Evolutionary conservation across 2,797 vertebrate species (phyloP), one percentile per base, ranked within the genome.

Genomic region (Sebastes diploproa): DNA sequence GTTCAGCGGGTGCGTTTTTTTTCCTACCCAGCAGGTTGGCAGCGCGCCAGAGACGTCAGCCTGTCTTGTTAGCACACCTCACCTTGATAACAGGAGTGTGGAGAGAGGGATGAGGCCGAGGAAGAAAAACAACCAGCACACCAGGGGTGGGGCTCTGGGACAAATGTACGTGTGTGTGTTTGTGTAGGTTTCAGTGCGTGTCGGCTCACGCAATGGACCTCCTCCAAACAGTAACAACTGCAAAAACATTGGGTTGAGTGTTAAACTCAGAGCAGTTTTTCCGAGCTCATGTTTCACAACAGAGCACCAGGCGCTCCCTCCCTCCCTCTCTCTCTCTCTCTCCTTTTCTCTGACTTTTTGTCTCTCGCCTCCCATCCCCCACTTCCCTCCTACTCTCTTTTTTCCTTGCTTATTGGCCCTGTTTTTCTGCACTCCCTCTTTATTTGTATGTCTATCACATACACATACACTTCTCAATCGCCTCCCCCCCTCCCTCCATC

Each of bases 231-330:
- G 91, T 90, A 94, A 94, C 93, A 95, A 94, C 90, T 95, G 90
- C 88, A 93, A 94, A 94, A 93, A 95, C 93, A 93, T 90, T 82
- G 90, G 80, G 84, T 65, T 80, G 90, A 92, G 93, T 92, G 92
- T 93, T 92, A 91, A 89, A 94, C 85, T 91, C 88, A 0, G 89
- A 91, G 89, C 91, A 86, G 86, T 93, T 93, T 93, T 92, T 91
- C 91, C 86, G 52, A 92, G 89, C 89, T 94, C 91, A 87, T 71
- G 90, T 93, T 95, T 95, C 93, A 95, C 91, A 95, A 94, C 92
- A 94, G 83, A 93, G 86, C 80, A 88, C 85, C 81, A 78, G 87
- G 86, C 86, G 65, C 87, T 87, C 81, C 69, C 72, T 69, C 76
- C 29, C 70, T 34, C 30, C 14, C 75, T 61, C 55, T 22, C 66